These are phyloP conservation scores for Rhinoderma darwinii DNA, from an alignment of 2,113 vertebrate species.

Conservation along the genomic window DNA sequence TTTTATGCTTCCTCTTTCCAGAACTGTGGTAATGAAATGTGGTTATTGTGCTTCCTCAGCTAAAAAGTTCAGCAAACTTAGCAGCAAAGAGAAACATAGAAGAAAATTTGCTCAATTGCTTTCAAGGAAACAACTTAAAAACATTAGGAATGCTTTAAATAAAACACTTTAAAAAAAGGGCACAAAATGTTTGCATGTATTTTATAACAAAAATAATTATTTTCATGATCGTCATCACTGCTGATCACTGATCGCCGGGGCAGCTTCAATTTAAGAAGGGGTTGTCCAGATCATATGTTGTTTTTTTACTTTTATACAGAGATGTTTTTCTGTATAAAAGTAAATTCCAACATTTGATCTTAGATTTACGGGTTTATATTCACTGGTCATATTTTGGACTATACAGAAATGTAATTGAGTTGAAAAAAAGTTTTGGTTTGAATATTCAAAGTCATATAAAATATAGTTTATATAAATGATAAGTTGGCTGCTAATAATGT, in stretches of 20 bases:
- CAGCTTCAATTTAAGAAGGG: too few species aligned
- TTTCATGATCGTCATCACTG: background rate
- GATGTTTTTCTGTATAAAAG: too few species aligned
- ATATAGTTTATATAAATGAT: conserved; percentile 1
- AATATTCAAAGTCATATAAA: background rate
- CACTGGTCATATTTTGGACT: too few species aligned
- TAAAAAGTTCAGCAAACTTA: conserved; percentile 7
- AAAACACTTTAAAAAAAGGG: background rate
- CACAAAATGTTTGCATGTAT: too few species aligned
- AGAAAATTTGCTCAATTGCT: conserved; percentile 1
- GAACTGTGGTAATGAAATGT: conserved; percentile 6
- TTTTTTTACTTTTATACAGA: too few species aligned
- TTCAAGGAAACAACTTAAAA: background rate
- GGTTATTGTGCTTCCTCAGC: conserved; percentile 11
- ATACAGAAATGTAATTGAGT: too few species aligned
- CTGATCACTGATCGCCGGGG: too few species aligned
- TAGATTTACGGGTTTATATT: too few species aligned
- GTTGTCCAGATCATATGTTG: too few species aligned
- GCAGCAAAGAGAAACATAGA: background rate
- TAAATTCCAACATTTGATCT: too few species aligned
- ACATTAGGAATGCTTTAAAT: background rate
- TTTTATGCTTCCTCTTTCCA: conserved; percentile 27
- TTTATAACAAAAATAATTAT: too few species aligned
- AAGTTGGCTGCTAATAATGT: background rate
- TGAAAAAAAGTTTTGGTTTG: too few species aligned